A percentile compares a stretch with the other conserved stretches of the same genome.
phyloP scores from a whole-genome alignment of 1,140 invertebrate species.

The Pinna nobilis region DNA sequence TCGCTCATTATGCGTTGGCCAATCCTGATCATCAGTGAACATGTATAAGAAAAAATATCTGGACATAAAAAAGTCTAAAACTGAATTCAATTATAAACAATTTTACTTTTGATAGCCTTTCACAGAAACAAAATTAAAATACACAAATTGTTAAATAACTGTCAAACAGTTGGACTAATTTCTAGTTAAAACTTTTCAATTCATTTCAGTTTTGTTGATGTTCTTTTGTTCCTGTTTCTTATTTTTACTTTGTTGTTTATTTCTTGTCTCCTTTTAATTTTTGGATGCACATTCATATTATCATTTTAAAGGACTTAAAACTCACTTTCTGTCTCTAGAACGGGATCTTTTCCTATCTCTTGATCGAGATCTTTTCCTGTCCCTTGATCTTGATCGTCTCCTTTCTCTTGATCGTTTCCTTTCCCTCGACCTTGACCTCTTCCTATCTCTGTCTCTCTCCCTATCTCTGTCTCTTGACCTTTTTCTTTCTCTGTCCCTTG shows the following conservation, averaged over 20 bases:
- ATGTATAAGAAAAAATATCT: too few relatives aligned
- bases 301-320: neutral
- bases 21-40: too few relatives aligned
- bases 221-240: too few relatives aligned
- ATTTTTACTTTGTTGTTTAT: neutral
- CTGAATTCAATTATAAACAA: too few relatives aligned
- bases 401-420: slow-evolving; percentile 55
- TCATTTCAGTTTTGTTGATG: neutral
- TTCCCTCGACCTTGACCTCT: slow-evolving; percentile 57
- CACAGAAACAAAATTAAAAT: too few relatives aligned
- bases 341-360: slow-evolving; percentile 55
- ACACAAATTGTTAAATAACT: neutral
- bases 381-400: slow-evolving; percentile 57
- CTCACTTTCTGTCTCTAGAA: slow-evolving; percentile 56
- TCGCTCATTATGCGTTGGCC: too few relatives aligned
- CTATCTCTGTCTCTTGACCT: slow-evolving; percentile 47
- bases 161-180: neutral
- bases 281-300: neutral
- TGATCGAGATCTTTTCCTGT: slow-evolving; percentile 53
- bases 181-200: neutral
- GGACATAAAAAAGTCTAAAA: too few relatives aligned
- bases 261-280: too few relatives aligned
- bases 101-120: too few relatives aligned
- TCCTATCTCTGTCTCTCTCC: slow-evolving; percentile 51
- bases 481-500: slow-evolving; percentile 54